phyloP scores from a whole-genome alignment of 2,797 vertebrate genomes.

The Agapornis canus region DNA sequence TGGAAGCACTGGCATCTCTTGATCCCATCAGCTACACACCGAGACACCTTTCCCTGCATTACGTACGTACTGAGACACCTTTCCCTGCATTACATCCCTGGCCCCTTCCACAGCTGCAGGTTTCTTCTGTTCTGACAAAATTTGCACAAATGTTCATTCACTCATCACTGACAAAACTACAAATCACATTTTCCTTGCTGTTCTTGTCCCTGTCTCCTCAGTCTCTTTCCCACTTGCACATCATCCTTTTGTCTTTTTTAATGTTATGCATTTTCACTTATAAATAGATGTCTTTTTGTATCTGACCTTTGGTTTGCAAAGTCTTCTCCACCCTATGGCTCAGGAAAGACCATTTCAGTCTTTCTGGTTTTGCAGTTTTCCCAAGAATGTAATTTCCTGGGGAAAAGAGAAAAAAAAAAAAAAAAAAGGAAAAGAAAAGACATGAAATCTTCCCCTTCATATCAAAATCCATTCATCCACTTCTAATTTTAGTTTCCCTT shows the following conservation, averaged over 20 bases:
- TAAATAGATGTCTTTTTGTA: constrained; percentile 45
- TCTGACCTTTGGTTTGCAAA: constrained; percentile 54
- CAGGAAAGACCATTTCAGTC: constrained; percentile 52
- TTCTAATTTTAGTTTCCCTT: constrained; percentile 77
- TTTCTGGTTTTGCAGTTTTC: constrained; percentile 73
- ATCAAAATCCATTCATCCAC: constrained; percentile 72
- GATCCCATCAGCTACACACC: background rate
- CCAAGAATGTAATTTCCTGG: constrained; percentile 74
- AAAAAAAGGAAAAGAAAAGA: background rate
- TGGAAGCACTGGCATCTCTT: background rate
- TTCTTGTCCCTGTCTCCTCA: background rate
- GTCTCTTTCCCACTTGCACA: background rate
- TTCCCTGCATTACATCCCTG: background rate
- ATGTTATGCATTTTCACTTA: background rate
- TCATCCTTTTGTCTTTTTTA: background rate
- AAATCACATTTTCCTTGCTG: background rate
- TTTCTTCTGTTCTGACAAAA: background rate
- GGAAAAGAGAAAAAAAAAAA: background rate
- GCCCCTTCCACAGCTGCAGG: fast-evolving
- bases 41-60: background rate
- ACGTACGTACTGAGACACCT: no score
- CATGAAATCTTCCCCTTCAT: constrained; percentile 63
- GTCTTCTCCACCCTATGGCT: constrained; percentile 57
- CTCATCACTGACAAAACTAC: background rate
- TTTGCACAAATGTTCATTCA: background rate